Evolutionary conservation across 2,888 invertebrate species (phyloP).

Genomic region (Seira ritae): DNA sequence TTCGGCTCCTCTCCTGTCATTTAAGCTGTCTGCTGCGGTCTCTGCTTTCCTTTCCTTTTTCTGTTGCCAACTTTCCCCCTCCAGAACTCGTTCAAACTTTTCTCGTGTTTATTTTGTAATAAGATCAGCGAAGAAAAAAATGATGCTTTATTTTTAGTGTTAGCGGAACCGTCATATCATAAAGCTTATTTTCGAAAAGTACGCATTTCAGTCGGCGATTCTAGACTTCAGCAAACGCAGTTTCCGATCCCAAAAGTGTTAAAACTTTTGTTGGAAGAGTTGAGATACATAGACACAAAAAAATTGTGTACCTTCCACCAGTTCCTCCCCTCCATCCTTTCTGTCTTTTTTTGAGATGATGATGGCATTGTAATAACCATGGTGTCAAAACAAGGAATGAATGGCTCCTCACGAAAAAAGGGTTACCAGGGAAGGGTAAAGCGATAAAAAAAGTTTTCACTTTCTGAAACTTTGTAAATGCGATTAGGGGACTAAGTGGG

Average conservation of each 20-base stretch:
- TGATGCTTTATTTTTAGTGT: neutral
- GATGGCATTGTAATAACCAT: neutral
- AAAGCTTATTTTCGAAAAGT: too few species aligned
- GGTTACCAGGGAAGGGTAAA: neutral
- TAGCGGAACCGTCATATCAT: too few species aligned
- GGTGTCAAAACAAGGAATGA: neutral
- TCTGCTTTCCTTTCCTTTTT: neutral
- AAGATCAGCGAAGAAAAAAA: neutral
- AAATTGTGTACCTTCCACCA: neutral
- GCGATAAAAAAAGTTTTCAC: neutral
- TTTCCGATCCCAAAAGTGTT: too few species aligned
- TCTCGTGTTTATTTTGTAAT: neutral
- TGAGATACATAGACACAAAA: too few species aligned
- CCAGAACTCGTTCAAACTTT: too few species aligned
- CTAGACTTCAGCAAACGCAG: too few species aligned
- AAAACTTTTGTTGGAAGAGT: too few species aligned
- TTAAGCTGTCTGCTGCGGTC: slow-evolving; percentile 22
- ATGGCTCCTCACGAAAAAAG: neutral
- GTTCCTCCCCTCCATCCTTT: neutral
- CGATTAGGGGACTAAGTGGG: neutral
- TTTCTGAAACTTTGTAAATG: too few species aligned
- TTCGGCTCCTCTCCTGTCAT: slow-evolving; percentile 16
- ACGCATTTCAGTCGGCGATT: too few species aligned
- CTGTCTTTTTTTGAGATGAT: neutral
- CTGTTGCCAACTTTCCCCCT: neutral